phyloP scores from a whole-genome alignment of 2,113 vertebrate genomes.

The Apaloderma vittatum region DNA sequence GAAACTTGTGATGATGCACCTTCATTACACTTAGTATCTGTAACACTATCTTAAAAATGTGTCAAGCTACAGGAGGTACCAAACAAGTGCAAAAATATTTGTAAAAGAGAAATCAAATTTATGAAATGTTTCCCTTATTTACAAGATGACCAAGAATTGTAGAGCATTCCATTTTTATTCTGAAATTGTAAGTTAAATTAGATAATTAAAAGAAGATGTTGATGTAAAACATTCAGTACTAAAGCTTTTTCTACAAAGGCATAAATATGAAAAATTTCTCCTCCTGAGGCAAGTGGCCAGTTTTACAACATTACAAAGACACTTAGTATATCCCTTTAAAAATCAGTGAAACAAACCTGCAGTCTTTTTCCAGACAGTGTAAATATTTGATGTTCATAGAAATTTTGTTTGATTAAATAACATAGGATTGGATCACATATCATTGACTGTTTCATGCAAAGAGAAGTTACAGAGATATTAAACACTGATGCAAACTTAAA shows the following conservation, averaged over 20 bases:
- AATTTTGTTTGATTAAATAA: neutral
- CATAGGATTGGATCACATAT: neutral
- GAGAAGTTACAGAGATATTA: neutral
- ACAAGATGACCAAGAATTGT: neutral
- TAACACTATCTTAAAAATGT: neutral
- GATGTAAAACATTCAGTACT: neutral
- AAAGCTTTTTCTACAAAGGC: neutral
- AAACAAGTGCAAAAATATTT: neutral
- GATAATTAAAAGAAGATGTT: neutral
- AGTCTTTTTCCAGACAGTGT: neutral
- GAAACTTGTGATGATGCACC: neutral
- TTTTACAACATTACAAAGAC: neutral
- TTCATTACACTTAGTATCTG: neutral
- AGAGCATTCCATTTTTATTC: neutral
- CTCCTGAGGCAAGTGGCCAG: neutral
- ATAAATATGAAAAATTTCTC: neutral
- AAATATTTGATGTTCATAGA: neutral
- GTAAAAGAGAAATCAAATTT: neutral
- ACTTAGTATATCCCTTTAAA: neutral
- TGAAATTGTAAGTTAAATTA: neutral
- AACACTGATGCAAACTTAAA: neutral
- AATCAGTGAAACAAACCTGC: neutral
- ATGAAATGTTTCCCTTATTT: neutral
- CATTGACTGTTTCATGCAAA: neutral
- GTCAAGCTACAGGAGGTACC: neutral